These are phyloP conservation scores for Pachyseris speciosa DNA, from an alignment of 64 coral and sea anemone species.

Conservation along the genomic window DNA sequence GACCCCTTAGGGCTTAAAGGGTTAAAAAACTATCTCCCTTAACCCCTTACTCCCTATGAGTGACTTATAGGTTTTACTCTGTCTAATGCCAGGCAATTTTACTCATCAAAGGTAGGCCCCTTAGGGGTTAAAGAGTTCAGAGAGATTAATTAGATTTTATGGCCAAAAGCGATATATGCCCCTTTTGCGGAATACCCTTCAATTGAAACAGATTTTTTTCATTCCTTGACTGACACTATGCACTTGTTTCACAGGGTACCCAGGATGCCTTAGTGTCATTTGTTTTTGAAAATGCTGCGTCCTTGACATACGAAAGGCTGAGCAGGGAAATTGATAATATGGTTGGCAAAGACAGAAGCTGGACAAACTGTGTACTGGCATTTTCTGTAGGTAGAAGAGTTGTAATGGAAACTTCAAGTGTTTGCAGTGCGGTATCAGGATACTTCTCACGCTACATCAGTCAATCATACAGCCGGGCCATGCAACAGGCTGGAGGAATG, in stretches of 20 bases:
- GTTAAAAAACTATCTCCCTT: no score
- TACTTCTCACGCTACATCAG: conserved; percentile 53
- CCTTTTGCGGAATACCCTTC: no score
- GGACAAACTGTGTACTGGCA: conserved; percentile 65
- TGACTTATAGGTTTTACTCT: no score
- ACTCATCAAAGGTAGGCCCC: no score
- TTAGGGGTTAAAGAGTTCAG: no score
- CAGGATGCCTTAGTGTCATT: neutral
- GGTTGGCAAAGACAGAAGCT: conserved; percentile 62
- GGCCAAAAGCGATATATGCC: no score
- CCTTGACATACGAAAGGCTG: conserved; percentile 58
- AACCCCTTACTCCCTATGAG: no score
- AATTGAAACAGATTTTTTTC: no score
- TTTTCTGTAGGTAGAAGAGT: conserved; percentile 41
- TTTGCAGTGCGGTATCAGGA: neutral
- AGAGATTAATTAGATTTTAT: no score
- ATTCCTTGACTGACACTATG: neutral
- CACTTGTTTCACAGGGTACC: neutral
- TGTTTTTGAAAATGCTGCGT: conserved; percentile 38
- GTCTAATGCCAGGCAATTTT: no score
- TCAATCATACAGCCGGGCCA: neutral
- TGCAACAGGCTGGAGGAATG: conserved; percentile 72
- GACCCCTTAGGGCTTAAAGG: no score
- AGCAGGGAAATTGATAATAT: conserved; percentile 53
- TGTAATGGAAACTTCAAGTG: conserved; percentile 11